Evolutionary conservation across 2,797 vertebrate genomes (phyloP).

Genomic region (Poecilia wingei): DNA sequence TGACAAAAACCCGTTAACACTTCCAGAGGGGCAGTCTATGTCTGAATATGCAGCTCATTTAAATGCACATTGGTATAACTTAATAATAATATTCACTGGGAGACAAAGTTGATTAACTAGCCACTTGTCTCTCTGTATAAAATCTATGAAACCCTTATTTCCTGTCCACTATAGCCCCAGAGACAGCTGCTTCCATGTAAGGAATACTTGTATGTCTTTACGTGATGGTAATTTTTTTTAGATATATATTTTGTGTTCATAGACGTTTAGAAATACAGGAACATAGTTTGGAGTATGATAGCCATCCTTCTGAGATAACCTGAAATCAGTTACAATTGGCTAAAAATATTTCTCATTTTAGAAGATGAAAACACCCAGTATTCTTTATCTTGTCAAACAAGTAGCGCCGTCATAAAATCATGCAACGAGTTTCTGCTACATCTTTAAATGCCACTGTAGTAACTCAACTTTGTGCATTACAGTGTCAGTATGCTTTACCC

Average conservation of each 20-base stretch:
- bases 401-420: not conserved
- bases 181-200: not conserved
- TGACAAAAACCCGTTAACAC: not conserved
- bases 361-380: not conserved
- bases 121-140: not conserved
- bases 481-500: not conserved
- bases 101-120: not conserved
- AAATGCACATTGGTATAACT: not conserved
- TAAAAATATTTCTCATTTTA: not conserved
- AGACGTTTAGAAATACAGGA: not conserved
- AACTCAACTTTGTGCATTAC: not conserved
- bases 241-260: not conserved
- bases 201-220: not conserved
- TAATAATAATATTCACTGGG: not conserved
- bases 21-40: not conserved
- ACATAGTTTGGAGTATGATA: not conserved
- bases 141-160: not conserved
- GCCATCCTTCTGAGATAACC: not conserved
- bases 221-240: not conserved
- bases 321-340: not conserved
- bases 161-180: not conserved
- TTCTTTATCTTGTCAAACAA: not conserved
- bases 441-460: not conserved
- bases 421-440: not conserved
- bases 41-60: not conserved